These are phyloP conservation scores for Vireo altiloquus DNA, from an alignment of 2,113 vertebrate species.

Conservation along the genomic window DNA sequence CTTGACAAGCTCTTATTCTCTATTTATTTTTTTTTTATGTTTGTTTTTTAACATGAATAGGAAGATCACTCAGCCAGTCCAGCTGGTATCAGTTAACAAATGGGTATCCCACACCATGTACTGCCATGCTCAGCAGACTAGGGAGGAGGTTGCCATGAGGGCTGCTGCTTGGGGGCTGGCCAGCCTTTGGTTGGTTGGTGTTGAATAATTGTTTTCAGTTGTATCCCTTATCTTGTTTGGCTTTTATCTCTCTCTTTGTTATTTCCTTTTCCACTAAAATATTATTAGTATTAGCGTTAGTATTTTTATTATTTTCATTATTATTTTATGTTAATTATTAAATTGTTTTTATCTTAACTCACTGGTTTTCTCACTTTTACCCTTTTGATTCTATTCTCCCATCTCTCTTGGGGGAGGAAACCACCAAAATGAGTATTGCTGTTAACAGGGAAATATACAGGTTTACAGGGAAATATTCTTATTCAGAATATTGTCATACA, in stretches of 20 bases:
- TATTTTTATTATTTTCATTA: background rate
- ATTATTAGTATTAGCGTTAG: background rate
- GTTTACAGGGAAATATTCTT: background rate
- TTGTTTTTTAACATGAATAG: background rate
- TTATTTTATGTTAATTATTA: background rate
- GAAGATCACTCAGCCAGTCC: background rate
- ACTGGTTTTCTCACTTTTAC: background rate
- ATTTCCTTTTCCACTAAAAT: background rate
- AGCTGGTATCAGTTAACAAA: background rate
- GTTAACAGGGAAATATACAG: background rate
- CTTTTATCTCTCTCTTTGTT: background rate
- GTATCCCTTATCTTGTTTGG: background rate
- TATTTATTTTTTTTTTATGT: background rate
- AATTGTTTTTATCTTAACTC: background rate
- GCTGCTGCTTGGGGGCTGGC: background rate
- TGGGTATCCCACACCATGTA: background rate
- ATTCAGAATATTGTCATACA: background rate
- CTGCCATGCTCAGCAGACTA: fast-evolving
- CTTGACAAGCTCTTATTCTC: background rate
- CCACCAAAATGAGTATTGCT: background rate
- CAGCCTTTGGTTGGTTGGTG: background rate
- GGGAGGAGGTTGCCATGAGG: fast-evolving
- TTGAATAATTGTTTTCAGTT: background rate
- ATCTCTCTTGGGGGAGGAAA: background rate
- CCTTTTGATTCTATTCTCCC: background rate